phyloP scores from a whole-genome alignment of 2,113 vertebrate genomes.

The Tauraco erythrolophus region DNA sequence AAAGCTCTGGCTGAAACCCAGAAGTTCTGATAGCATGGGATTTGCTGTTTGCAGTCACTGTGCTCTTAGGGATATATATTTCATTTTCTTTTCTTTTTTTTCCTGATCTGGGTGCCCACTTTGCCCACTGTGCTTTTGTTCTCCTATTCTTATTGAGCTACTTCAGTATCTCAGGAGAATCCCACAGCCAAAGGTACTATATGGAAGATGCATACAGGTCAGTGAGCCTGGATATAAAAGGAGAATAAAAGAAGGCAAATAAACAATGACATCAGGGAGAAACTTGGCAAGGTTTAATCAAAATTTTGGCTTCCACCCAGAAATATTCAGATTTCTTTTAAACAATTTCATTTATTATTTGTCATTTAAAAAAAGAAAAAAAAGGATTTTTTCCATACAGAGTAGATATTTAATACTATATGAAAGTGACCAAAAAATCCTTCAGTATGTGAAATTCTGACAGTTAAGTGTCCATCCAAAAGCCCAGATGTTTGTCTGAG shows the following conservation, averaged over 20 bases:
- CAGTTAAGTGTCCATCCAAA: too few species aligned
- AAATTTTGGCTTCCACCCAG: neutral
- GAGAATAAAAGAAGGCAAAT: neutral
- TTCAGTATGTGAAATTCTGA: too few species aligned
- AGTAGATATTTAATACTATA: neutral
- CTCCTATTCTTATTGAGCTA: neutral
- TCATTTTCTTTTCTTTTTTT: neutral
- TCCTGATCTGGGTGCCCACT: neutral
- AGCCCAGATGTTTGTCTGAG: neutral
- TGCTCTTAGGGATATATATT: neutral
- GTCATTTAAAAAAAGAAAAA: neutral
- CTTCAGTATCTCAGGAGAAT: neutral
- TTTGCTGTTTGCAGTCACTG: neutral
- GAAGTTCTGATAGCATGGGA: neutral
- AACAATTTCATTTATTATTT: neutral
- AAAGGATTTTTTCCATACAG: neutral
- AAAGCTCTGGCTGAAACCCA: neutral
- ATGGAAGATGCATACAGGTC: neutral
- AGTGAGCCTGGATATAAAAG: neutral
- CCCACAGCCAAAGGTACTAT: neutral
- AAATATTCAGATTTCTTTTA: neutral
- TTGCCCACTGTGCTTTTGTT: neutral
- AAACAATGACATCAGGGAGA: neutral
- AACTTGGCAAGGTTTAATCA: neutral
- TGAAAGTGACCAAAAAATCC: neutral